Conservation (phyloP, 2,113 vertebrate species). For the Hylia prasina region DNA sequence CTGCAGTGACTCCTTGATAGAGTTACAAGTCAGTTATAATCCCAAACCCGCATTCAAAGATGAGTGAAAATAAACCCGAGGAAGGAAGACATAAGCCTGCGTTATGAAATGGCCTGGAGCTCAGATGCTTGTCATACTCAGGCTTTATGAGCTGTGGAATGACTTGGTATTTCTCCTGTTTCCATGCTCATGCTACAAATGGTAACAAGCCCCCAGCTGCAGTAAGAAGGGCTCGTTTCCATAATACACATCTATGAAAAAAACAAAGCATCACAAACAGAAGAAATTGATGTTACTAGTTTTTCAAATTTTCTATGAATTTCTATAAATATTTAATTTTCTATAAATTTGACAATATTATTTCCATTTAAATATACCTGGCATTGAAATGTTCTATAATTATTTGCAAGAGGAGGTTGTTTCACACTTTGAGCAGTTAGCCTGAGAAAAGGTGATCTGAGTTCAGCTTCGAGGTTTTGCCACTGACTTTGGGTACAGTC, state of each 20-base stretch:
- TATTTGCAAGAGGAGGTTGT: not conserved
- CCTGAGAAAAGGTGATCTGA: not conserved
- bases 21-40: not conserved
- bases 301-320: not conserved
- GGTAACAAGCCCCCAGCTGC: not conserved
- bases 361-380: not conserved
- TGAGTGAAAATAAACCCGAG: not conserved
- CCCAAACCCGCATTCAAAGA: not conserved
- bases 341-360: not conserved
- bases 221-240: not conserved
- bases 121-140: constrained; percentile 4
- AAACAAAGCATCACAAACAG: accelerated
- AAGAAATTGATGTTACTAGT: not conserved
- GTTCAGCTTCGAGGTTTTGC: not conserved
- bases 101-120: not conserved
- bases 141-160: not conserved
- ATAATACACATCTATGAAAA: not conserved
- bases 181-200: not conserved
- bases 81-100: not conserved
- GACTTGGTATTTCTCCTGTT: not conserved
- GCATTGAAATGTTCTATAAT: not conserved
- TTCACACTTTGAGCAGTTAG: not conserved
- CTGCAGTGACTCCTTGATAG: not conserved
- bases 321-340: not conserved
- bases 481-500: not conserved